Percentiles rank a stretch among this genome's conserved stretches.
These are phyloP conservation scores for Burhinus oedicnemus DNA, from an alignment of 2,113 vertebrate species.

Conservation along the genomic window DNA sequence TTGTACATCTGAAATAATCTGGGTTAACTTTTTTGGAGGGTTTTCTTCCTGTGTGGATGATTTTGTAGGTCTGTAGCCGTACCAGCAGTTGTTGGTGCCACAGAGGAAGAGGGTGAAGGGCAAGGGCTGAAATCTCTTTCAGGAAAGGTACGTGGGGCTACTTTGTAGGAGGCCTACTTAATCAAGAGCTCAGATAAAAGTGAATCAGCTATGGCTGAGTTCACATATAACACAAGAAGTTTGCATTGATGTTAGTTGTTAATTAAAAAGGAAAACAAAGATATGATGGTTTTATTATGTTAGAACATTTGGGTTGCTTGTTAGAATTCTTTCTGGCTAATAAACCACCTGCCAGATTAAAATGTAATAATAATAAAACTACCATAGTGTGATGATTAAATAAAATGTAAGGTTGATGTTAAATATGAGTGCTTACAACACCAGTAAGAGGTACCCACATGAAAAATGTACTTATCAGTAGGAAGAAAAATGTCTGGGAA, in stretches of 20 bases:
- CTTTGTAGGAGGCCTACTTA: neutral
- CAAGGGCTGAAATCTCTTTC: neutral
- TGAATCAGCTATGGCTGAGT: neutral
- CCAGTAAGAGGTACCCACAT: neutral
- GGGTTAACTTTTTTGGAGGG: neutral
- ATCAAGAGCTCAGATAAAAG: neutral
- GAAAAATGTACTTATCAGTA: neutral
- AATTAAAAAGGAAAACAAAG: neutral
- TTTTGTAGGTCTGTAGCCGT: neutral
- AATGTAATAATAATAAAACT: neutral
- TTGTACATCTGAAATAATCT: neutral
- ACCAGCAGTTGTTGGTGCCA: neutral
- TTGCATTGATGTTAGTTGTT: neutral
- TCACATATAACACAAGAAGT: neutral
- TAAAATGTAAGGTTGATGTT: neutral
- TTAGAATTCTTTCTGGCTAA: neutral
- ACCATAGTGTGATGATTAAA: neutral
- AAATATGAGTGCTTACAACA: neutral
- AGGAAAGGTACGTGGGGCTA: neutral
- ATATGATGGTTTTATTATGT: neutral
- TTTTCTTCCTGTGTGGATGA: neutral
- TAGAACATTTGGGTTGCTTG: neutral
- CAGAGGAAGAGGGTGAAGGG: fast-evolving
- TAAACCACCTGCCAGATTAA: neutral
- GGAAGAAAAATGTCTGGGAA: neutral